Evolutionary conservation across 2,113 vertebrate genomes (phyloP).

Genomic region (Mugil cephalus): DNA sequence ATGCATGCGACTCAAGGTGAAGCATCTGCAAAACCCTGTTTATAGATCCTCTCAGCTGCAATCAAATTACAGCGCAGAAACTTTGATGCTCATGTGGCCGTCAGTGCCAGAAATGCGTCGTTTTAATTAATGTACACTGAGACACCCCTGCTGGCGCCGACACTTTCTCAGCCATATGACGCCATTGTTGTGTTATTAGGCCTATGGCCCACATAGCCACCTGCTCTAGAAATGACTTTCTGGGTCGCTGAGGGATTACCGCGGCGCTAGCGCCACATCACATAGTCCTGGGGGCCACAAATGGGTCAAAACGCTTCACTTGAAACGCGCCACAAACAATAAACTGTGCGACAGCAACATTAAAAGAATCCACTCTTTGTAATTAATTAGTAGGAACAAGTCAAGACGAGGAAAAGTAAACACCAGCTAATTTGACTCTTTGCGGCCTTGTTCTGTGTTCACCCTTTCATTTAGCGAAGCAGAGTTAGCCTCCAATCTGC

Average conservation of each 20-base stretch:
- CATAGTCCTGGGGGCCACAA: constrained; percentile 61
- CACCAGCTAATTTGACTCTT: constrained; percentile 59
- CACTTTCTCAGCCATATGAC: constrained; percentile 58
- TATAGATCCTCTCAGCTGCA: neutral
- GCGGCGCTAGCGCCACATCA: constrained; percentile 26
- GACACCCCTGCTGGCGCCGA: constrained; percentile 21
- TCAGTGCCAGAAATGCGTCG: neutral
- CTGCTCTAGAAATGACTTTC: constrained; percentile 72
- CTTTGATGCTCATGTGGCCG: neutral
- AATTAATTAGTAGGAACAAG: constrained; percentile 62
- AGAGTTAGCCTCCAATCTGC: neutral
- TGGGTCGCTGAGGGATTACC: constrained; percentile 77
- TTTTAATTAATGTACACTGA: constrained; percentile 28
- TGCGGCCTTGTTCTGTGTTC: constrained; percentile 21
- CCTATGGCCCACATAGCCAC: constrained; percentile 68
- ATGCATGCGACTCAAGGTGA: too few species aligned
- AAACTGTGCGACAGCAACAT: constrained; percentile 21
- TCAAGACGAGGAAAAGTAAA: constrained; percentile 67
- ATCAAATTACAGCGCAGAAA: too few species aligned
- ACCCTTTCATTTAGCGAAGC: neutral
- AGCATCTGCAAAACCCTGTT: constrained; percentile 3
- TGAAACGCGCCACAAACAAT: constrained; percentile 23
- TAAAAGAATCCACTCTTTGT: constrained; percentile 31
- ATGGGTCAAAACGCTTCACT: constrained; percentile 58
- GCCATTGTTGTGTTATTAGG: constrained; percentile 56